These are phyloP conservation scores for Odontamblyopus rebecca DNA, from an alignment of 2,797 vertebrate genomes.

Conservation along the genomic window DNA sequence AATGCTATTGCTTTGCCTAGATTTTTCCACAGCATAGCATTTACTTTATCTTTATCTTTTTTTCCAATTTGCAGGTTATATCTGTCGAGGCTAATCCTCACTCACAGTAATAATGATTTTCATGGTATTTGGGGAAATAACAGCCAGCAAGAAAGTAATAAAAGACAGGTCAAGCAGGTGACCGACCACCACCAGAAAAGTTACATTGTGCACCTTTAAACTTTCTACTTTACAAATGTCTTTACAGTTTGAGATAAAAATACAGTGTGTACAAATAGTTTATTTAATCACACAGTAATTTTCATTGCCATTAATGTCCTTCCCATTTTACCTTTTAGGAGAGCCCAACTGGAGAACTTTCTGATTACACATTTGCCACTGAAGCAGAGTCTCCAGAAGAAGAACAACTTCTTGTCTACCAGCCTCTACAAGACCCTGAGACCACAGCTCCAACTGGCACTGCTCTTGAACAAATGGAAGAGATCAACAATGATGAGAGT, in stretches of 20 bases:
- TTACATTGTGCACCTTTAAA: background rate
- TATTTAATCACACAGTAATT: no score
- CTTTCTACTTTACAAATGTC: background rate
- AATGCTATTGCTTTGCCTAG: background rate
- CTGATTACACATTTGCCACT: slow-evolving; percentile 81
- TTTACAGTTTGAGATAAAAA: background rate
- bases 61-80: background rate
- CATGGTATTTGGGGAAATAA: background rate
- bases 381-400: slow-evolving; percentile 63
- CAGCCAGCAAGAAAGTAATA: background rate
- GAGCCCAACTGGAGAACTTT: slow-evolving; percentile 90
- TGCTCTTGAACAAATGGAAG: slow-evolving; percentile 56
- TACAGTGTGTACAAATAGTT: background rate
- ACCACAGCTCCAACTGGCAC: slow-evolving; percentile 44
- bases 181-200: background rate
- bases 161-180: background rate
- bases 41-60: background rate
- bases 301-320: background rate
- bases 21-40: background rate
- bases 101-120: background rate
- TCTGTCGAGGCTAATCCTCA: background rate
- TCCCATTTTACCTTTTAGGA: slow-evolving; percentile 75
- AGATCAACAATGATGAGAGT: slow-evolving; percentile 76
- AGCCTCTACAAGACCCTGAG: slow-evolving; percentile 35
- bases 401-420: slow-evolving; percentile 22